These are phyloP conservation scores for Amblyjoppa proteus DNA, from an alignment of 2,888 invertebrate species.

Conservation along the genomic window DNA sequence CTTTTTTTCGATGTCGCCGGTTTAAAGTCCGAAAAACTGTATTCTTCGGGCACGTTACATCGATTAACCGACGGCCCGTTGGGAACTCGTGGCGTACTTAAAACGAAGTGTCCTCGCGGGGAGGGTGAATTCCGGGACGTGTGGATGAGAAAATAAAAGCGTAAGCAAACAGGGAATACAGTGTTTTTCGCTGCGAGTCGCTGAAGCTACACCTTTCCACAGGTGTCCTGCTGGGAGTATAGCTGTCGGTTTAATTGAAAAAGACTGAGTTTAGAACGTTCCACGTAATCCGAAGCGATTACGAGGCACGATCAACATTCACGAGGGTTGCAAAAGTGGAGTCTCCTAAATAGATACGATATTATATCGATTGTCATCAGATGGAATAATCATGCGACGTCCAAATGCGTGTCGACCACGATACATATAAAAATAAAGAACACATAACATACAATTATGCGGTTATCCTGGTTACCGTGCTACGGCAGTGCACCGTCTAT, in stretches of 20 bases:
- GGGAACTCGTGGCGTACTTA: constrained; percentile 36
- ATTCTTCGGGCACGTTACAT: constrained; percentile 28
- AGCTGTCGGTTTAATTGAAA: constrained; percentile 61
- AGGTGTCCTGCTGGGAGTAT: constrained; percentile 63
- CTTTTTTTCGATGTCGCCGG: neutral
- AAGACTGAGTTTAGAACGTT: constrained; percentile 44
- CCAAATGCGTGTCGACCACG: constrained; percentile 65
- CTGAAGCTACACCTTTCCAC: constrained; percentile 52
- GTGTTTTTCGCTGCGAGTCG: constrained; percentile 38
- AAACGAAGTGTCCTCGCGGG: constrained; percentile 63
- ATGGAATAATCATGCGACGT: constrained; percentile 61
- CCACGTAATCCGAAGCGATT: neutral
- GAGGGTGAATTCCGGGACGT: constrained; percentile 27
- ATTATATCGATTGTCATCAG: constrained; percentile 21
- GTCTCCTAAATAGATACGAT: constrained; percentile 8
- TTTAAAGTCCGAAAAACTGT: neutral
- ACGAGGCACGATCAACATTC: neutral
- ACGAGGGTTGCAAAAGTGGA: constrained; percentile 3
- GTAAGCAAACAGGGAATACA: constrained; percentile 22
- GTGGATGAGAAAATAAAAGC: constrained; percentile 52
- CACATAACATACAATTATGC: constrained; percentile 65
- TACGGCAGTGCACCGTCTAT: neutral
- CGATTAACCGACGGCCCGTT: constrained; percentile 46
- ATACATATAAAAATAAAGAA: constrained; percentile 43
- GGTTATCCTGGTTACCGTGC: constrained; percentile 43